phyloP scores from a whole-genome alignment of 92 coral and sea anemone species.

The Bergia sp. region DNA sequence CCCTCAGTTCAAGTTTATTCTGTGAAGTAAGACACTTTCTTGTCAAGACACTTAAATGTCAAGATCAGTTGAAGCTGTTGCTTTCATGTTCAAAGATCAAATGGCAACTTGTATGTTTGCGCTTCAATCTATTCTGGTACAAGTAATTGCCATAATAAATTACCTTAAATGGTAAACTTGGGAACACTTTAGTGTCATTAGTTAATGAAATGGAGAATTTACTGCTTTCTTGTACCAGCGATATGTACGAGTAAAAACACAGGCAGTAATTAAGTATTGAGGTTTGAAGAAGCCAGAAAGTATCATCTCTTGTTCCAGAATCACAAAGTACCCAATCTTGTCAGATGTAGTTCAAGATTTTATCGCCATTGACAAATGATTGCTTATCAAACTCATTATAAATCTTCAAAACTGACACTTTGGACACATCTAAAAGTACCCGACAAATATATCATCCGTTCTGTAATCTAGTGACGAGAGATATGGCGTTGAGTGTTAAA shows the following conservation, averaged over 20 bases:
- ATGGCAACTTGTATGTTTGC: background rate
- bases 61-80: background rate
- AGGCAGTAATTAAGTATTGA: background rate
- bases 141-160: background rate
- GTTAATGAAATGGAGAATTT: background rate
- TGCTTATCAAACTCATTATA: constrained; percentile 22
- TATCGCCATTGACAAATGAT: constrained; percentile 20
- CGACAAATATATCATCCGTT: constrained; percentile 24
- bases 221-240: constrained; percentile 14
- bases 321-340: background rate
- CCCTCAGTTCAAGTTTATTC: too few species aligned
- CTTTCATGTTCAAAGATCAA: background rate
- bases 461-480: background rate
- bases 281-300: background rate
- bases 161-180: background rate
- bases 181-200: background rate
- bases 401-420: constrained; percentile 26
- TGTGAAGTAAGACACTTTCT: background rate
- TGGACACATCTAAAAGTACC: constrained; percentile 29
- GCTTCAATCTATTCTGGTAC: background rate
- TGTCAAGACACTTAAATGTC: background rate
- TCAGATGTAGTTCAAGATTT: background rate
- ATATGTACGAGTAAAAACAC: too few species aligned
- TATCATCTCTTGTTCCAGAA: background rate
- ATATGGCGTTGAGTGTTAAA: background rate